Evolutionary conservation across 2,888 invertebrate genomes (phyloP).

Genomic region (Erebia epiphron): DNA sequence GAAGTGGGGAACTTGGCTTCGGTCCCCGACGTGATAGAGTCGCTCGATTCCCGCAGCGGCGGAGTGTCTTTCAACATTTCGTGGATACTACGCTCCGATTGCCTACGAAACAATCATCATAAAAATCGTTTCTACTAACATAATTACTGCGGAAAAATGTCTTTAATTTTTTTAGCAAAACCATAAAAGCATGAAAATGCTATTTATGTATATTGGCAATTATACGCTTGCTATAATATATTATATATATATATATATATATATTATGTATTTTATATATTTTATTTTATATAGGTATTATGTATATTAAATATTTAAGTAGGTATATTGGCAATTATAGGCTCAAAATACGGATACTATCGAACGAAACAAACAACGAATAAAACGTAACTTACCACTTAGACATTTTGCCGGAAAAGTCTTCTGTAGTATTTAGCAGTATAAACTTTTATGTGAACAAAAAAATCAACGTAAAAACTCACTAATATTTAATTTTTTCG

Average conservation of each 20-base stretch:
- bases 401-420: slow-evolving; percentile 57
- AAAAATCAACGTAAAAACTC: background rate
- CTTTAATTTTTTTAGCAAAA: background rate
- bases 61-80: slow-evolving; percentile 94
- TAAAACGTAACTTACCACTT: slow-evolving; percentile 60
- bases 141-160: slow-evolving; percentile 17
- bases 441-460: slow-evolving; percentile 5
- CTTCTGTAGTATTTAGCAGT: slow-evolving; percentile 19
- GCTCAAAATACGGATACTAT: background rate
- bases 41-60: slow-evolving; percentile 88
- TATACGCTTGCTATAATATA: too few species aligned
- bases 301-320: too few species aligned
- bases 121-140: background rate
- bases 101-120: slow-evolving; percentile 54
- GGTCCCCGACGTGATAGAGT: slow-evolving; percentile 88
- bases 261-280: too few species aligned
- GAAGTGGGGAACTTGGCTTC: slow-evolving; percentile 86
- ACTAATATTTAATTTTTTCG: background rate
- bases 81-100: slow-evolving; percentile 88
- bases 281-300: too few species aligned
- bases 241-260: too few species aligned
- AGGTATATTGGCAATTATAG: background rate
- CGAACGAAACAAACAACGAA: slow-evolving; percentile 21
- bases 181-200: background rate
- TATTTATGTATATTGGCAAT: background rate